Base-by-base conservation (phyloP, 2,113 vertebrate species). In the Macrotis lagotis region DNA sequence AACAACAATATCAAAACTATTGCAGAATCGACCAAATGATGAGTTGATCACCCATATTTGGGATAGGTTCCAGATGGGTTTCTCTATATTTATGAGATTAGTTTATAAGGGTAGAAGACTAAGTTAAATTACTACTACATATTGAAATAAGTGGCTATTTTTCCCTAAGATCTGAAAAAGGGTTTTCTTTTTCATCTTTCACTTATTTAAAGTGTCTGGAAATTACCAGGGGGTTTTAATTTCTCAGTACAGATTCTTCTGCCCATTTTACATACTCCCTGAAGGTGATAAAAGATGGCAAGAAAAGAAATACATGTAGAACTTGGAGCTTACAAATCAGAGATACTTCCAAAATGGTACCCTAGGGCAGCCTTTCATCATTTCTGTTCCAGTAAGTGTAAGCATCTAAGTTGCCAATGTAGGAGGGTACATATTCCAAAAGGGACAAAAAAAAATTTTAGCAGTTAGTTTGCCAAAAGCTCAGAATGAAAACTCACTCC, bases 371-470 rank as follows among this genome's bases (percentile, higher is more conserved):
- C 1, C 47, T 92, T 92, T 48, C 1, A 49, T 49, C 8, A 48
- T 25, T 89, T 89, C 48, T 89, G 25, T 89, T 89, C 88, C 47
- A 89, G 44, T 25, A 50, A 92, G 12, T 4, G 3, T 0, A 51
- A 50, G 12, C 25, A 12, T 8, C 28, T 25, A 25, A 11, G n/a
- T 0, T 14, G 37, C 50, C 53, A n/a, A 59, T n/a, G 2, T 25
- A 52, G 8, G 50, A 50, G 2, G 12, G 9, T 1, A 1, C 2
- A 10, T 12, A 10, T 55, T 47, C n/a, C 0, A 5, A 37, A 3
- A 50, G 88, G 44, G n/a, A n/a, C 19, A 14, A 48, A 8, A n/a
- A 47, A 37, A 9, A 8, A 25, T 8, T 37, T 4, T 5, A 49
- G 5, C 37, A 2, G 9, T 83, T n/a, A 2, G 66, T 0, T 0